These are phyloP conservation scores for Lathamus discolor DNA, from an alignment of 2,113 vertebrate species.

Conservation along the genomic window DNA sequence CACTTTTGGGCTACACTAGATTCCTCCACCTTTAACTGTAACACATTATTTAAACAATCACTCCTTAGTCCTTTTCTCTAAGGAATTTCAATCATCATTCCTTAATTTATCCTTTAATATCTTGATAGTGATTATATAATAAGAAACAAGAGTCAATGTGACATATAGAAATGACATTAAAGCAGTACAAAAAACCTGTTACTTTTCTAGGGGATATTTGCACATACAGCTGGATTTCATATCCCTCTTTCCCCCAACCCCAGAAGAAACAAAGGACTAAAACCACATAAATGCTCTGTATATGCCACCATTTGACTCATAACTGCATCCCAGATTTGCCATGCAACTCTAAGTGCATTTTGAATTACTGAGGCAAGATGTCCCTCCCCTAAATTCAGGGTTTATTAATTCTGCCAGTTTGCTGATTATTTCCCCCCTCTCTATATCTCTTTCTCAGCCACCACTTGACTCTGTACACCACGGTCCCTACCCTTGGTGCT, in stretches of 20 bases:
- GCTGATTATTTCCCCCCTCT: neutral
- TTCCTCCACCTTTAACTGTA: neutral
- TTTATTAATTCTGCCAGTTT: neutral
- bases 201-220: neutral
- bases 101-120: neutral
- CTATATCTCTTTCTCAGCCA: neutral
- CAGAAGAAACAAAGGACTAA: neutral
- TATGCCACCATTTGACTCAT: neutral
- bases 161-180: neutral
- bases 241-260: neutral
- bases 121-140: neutral
- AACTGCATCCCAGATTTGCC: neutral
- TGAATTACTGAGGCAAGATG: neutral
- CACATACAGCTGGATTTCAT: neutral
- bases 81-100: neutral
- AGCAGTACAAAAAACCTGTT: neutral
- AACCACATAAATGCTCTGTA: neutral
- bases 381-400: neutral
- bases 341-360: neutral
- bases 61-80: neutral
- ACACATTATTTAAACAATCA: neutral
- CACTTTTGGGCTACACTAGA: neutral
- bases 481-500: neutral
- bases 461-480: neutral
- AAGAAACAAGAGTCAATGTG: neutral